Base-by-base conservation (phyloP, 2,113 vertebrate species). In the Gasterosteus aculeatus region DNA sequence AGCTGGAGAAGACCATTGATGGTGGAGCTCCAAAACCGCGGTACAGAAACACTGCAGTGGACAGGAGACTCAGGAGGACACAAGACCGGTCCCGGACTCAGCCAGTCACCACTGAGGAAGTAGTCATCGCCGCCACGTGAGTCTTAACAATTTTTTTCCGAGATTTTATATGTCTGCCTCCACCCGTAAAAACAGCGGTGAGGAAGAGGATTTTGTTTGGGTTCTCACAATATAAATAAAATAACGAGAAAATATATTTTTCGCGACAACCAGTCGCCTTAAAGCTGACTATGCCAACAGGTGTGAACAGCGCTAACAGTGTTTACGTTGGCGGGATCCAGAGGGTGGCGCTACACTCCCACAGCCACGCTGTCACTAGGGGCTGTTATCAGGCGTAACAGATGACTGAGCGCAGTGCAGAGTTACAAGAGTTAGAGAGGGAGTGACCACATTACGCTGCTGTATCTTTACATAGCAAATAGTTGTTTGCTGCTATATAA, bases 91-190 rank as follows among this genome's bases (percentile, higher is more conserved):
- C 97, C 0, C 97, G 95, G 64, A 99, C 98, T 0, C 97, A 99
- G 72, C 98, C 98, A 0, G 89, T 99, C 75, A 99, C 98, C 87
- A 95, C 94, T 0, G 95, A 99, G 83, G 98, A 99, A 83, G 97
- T 99, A 10, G 97, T 97, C 92, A 98, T 99, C 1, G 97, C 98
- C 7, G 94, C 97, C 14, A 96, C 95, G 97, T 98, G 94, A 94
- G 96, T 94, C 14, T 39, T 7, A 49, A 2, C 38, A 26, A 19
- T 6, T 56, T 8, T 22, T 67, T 67, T 38, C 10, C 5, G 7
- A 51, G 31, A 53, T 38, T 4, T 67, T 6, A 53, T 19, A 53
- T 53, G 15, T 2, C 44, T 51, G 7, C 18, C 7, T 51, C 44
- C 18, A 51, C 11, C 10, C 11, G 7, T 11, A 22, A 11, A 33